phyloP scores from a whole-genome alignment of 2,113 vertebrate species.

The Myotis brandtii region DNA sequence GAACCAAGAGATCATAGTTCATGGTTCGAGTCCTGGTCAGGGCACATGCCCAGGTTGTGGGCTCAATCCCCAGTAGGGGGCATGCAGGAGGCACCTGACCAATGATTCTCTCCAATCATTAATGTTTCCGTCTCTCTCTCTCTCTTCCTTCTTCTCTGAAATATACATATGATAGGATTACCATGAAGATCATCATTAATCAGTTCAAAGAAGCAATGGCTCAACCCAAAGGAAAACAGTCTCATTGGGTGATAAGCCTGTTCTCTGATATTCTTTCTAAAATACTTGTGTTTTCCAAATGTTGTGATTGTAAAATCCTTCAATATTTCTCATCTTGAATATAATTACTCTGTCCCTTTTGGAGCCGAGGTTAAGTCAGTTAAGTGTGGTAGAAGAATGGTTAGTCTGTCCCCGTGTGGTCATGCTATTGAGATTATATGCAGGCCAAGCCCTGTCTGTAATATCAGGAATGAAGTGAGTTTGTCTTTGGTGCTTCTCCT shows the following conservation, averaged over 20 bases:
- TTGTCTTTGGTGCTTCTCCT: neutral
- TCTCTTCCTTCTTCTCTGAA: no score
- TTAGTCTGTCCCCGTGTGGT: neutral
- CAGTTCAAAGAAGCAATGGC: neutral
- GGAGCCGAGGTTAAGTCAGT: neutral
- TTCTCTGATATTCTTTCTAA: neutral
- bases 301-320: neutral
- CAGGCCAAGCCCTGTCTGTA: accelerated
- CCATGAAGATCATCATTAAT: neutral
- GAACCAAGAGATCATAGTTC: no score
- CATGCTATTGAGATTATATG: neutral
- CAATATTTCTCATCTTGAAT: neutral
- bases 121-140: no score
- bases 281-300: neutral
- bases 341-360: neutral
- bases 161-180: neutral
- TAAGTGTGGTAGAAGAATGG: neutral
- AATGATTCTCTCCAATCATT: no score
- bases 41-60: no score
- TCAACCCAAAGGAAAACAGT: neutral
- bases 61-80: no score
- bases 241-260: neutral
- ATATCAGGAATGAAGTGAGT: neutral
- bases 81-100: no score
- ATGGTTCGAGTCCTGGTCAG: no score